Evolutionary conservation across 2,888 invertebrate genomes (phyloP).

Genomic region (Luperina testacea): DNA sequence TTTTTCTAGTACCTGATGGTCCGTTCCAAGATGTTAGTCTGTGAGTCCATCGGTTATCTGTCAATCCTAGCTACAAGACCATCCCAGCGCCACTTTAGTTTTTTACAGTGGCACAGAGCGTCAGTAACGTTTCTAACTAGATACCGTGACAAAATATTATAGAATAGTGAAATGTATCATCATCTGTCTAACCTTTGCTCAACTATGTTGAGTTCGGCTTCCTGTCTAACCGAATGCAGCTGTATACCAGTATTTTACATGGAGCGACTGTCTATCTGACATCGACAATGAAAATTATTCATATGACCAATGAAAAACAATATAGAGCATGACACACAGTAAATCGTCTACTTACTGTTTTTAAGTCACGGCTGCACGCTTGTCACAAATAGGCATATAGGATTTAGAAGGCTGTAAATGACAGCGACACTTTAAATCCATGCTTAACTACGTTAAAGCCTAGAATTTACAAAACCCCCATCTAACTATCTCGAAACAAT

Average conservation of each 20-base stretch:
- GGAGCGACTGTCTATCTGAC: neutral
- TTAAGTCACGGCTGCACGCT: neutral
- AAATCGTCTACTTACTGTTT: constrained; percentile 13
- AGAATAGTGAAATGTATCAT: neutral
- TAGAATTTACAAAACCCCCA: neutral
- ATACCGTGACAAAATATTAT: too few relatives aligned
- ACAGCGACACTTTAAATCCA: neutral
- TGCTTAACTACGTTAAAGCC: neutral
- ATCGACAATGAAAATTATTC: neutral
- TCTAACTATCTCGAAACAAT: neutral
- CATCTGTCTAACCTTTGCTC: neutral
- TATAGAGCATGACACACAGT: neutral
- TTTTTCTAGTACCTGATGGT: too few relatives aligned
- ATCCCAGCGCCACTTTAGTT: too few relatives aligned
- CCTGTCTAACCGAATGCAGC: neutral
- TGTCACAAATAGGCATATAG: too few relatives aligned
- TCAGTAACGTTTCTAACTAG: too few relatives aligned
- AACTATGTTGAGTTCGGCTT: neutral
- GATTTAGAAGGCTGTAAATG: neutral
- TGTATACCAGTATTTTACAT: neutral
- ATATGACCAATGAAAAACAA: neutral
- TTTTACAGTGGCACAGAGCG: too few relatives aligned
- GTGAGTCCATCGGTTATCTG: too few relatives aligned
- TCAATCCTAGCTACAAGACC: too few relatives aligned
- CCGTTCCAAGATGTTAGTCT: too few relatives aligned